Conservation (phyloP, 2,113 vertebrate species). For the Scopus umbretta region DNA sequence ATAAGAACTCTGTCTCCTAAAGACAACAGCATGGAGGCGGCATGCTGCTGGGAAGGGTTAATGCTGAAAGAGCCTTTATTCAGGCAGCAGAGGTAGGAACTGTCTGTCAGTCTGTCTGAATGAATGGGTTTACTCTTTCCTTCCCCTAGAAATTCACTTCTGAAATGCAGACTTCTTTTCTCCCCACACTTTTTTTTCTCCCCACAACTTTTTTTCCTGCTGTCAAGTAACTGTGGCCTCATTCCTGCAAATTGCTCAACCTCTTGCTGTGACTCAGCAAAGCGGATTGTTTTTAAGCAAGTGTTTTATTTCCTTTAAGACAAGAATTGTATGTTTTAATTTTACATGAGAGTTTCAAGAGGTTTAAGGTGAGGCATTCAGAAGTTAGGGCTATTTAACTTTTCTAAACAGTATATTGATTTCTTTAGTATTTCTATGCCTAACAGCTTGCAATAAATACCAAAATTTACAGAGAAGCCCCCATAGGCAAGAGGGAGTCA, state of each 20-base stretch:
- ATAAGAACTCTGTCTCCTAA: background rate
- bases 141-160: background rate
- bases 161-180: background rate
- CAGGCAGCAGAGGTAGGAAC: background rate
- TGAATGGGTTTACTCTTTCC: background rate
- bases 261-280: background rate
- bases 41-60: accelerated
- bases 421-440: background rate
- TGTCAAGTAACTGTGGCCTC: background rate
- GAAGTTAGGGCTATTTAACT: background rate
- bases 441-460: background rate
- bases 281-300: background rate
- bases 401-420: background rate
- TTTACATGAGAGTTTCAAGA: background rate
- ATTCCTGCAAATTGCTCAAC: background rate
- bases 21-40: accelerated
- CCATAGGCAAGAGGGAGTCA: background rate
- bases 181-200: background rate
- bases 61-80: background rate
- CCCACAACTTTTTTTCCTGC: background rate
- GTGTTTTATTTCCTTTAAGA: background rate
- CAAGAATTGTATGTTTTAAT: background rate
- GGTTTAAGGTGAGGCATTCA: background rate
- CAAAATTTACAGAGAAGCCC: background rate
- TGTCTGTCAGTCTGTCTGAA: background rate